Evolutionary conservation across 2,888 invertebrate species (phyloP), one percentile per base, ranked within the genome.

Genomic region (Nowickia ferox): DNA sequence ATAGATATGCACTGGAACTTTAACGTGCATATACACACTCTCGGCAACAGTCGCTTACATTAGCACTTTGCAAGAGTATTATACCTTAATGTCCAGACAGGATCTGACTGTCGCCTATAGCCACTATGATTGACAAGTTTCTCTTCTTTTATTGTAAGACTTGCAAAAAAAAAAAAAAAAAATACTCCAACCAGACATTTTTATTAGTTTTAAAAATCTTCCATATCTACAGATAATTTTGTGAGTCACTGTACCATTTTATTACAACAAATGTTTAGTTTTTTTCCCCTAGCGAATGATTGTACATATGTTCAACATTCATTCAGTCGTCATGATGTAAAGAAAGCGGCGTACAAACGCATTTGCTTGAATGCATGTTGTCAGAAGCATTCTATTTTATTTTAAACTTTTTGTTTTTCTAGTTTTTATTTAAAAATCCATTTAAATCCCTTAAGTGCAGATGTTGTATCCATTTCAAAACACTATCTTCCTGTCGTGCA

Each of bases 401-500:
- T 74, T 59, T 44, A 40, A 13, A 2, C 42, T 59, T 46, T 53
- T 71, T 30, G n/a, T 30, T 9, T 44, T 2, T 2, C 22, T 10
- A 10, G 13, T 66, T 81, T 57, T 51, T 81, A 15, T 30, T 38
- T 19, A 48, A 44, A 75, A 74, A 48, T 42, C 61, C 65, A 84
- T 82, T 75, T 65, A 75, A 86, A 59, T 86, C 85, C 82, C 85
- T 82, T 42, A 75, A 75, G 82, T 82, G 63, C 63, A 82, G 57
- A 65, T 57, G 74, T 44, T 75, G 78, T 17, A 75, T 63, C 42
- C 22, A 78, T 85, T 81, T 77, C 46, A 68, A 76, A 81, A 59
- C 40, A 66, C 55, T 80, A 55, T 40, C 53, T 44, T 68, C 38
- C 68, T 61, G 72, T 38, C 61, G 15, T 66, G 66, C 72, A 42